Evolutionary conservation across 2,797 vertebrate species (phyloP).

Genomic region (Tinamus major): DNA sequence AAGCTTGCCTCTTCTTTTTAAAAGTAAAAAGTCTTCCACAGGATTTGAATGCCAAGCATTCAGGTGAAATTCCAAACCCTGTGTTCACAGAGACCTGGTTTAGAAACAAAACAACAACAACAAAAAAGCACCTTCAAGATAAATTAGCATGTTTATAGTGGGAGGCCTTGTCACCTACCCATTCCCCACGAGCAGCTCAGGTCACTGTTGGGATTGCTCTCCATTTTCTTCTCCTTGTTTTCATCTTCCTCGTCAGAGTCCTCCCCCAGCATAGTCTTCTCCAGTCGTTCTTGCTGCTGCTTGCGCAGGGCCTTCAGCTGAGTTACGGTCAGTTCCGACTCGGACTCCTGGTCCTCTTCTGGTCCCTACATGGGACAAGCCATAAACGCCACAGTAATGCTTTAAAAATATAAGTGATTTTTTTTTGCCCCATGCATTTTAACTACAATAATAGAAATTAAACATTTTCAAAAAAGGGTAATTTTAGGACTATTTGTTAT

Average conservation of each 20-base stretch:
- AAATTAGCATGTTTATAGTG: fast-evolving
- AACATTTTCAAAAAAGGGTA: not conserved
- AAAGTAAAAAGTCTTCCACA: not conserved
- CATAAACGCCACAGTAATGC: not conserved
- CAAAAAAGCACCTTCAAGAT: not conserved
- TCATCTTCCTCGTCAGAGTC: slow-evolving; percentile 88
- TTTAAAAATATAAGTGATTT: not conserved
- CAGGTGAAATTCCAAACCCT: not conserved
- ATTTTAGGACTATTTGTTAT: not conserved
- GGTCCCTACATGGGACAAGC: slow-evolving; percentile 85
- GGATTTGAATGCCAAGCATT: not conserved
- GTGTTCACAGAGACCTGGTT: not conserved
- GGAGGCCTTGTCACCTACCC: slow-evolving; percentile 80
- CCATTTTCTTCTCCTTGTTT: slow-evolving; percentile 51
- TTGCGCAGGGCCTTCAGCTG: slow-evolving; percentile 87
- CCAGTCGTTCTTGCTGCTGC: slow-evolving; percentile 87
- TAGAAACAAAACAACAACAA: not conserved
- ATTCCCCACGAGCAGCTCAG: slow-evolving; percentile 95
- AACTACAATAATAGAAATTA: fast-evolving
- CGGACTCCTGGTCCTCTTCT: slow-evolving; percentile 92
- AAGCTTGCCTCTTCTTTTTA: not conserved
- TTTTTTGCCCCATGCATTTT: not conserved
- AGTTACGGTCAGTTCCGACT: slow-evolving; percentile 92
- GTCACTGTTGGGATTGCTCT: slow-evolving; percentile 79
- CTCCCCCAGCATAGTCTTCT: slow-evolving; percentile 93